Evolutionary conservation across 2,113 vertebrate species (phyloP).

Genomic region (Fulica atra): DNA sequence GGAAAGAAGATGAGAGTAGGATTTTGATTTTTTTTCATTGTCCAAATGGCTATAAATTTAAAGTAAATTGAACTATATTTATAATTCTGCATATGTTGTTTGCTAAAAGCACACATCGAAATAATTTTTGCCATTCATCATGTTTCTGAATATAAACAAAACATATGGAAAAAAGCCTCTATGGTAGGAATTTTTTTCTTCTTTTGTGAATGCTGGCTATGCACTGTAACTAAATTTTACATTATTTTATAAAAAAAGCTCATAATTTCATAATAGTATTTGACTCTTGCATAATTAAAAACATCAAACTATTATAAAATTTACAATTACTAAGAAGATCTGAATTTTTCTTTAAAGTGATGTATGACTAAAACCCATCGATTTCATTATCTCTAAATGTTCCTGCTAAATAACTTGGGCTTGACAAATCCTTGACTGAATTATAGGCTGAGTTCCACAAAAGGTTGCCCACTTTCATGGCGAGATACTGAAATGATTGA

Average conservation of each 20-base stretch:
- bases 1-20: neutral
- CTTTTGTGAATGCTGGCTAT: neutral
- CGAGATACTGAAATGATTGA: neutral
- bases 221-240: neutral
- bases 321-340: neutral
- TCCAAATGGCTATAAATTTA: neutral
- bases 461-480: neutral
- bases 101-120: neutral
- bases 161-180: neutral
- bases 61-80: neutral
- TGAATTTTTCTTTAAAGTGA: neutral
- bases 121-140: neutral
- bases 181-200: neutral
- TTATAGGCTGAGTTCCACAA: neutral
- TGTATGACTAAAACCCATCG: neutral
- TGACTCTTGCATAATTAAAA: neutral
- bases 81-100: neutral
- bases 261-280: neutral
- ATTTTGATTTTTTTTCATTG: neutral
- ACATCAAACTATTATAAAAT: rapidly evolving
- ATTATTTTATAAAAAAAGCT: neutral
- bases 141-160: neutral
- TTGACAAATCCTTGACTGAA: neutral
- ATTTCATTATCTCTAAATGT: neutral
- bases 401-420: neutral